Base-by-base conservation (phyloP, 1,140 invertebrate genomes). In the Neodiprion virginianus region DNA sequence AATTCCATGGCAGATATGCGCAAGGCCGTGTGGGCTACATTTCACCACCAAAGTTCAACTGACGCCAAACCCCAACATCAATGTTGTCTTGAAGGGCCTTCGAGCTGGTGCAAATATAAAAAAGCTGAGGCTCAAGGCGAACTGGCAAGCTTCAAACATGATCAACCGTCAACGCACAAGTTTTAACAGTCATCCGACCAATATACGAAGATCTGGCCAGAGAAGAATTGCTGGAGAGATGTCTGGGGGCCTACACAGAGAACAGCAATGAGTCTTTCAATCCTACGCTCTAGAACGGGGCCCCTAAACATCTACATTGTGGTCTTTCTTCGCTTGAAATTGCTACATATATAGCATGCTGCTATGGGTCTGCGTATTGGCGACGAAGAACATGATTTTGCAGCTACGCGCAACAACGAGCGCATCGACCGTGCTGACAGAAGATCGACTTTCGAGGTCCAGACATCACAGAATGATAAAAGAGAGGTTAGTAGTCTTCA, bases 351-450 rank as follows among this genome's bases (percentile, higher is more conserved):
- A 68, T 68, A 68, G 67, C 67, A 40, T 21, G 67, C 1, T 68
- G 67, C 21, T 68, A 68, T 2, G 67, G 67, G 67, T 68, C 67
- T 68, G 67, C 67, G 67, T 40, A 68, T 68, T 68, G 67, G 67
- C 28, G n/a, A 68, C 3, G 67, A 68, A 3, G 67, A 2, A 11
- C 67, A 14, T 17, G 28, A 68, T 69, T 11, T 23, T 69, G 67
- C 67, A 69, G 67, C 67, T 69, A 69, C 14, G 67, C 23, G 7
- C 67, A 9, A 69, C 67, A 47, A 69, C 67, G 12, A 7, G 67
- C 67, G 67, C 67, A 1, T 2, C 1, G 17, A 68, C 9, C 67
- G 67, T 21, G 3, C 67, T 68, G 67, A 69, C 7, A 7, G 67
- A 4, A 69, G 67, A 69, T 69, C 67, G n/a, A 9, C 12, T 0